Percentiles rank a stretch among this genome's conserved stretches.
phyloP scores from a whole-genome alignment of 2,888 invertebrate species.

The Onthophagus sagittarius region DNA sequence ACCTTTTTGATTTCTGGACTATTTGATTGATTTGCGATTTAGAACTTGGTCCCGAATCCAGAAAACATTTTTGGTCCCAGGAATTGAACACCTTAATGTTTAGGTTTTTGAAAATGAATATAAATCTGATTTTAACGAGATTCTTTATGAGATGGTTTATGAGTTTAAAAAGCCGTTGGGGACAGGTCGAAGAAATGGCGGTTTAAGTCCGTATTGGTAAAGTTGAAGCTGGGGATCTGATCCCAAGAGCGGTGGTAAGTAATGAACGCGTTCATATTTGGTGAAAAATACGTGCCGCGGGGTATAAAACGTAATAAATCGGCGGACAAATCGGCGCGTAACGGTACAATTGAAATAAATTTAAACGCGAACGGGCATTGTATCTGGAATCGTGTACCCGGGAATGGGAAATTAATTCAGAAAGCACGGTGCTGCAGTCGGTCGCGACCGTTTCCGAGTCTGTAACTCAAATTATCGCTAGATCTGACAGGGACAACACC shows the following conservation, averaged over 20 bases:
- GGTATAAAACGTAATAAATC: slow-evolving; percentile 12
- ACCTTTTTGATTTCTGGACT: too few species aligned
- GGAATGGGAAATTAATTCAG: slow-evolving; percentile 47
- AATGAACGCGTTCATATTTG: slow-evolving; percentile 10
- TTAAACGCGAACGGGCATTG: slow-evolving; percentile 26
- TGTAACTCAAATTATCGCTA: slow-evolving; percentile 47
- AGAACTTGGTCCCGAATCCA: too few species aligned
- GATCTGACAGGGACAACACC: slow-evolving; percentile 47
- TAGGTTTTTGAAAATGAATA: too few species aligned
- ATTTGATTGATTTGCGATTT: too few species aligned
- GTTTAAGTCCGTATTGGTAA: not conserved
- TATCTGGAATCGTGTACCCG: slow-evolving; percentile 33
- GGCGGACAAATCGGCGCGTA: slow-evolving; percentile 11
- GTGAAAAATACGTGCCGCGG: slow-evolving; percentile 6
- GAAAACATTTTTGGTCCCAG: too few species aligned
- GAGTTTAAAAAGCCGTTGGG: too few species aligned
- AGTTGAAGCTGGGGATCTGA: not conserved
- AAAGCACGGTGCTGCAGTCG: slow-evolving; percentile 32
- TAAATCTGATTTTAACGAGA: too few species aligned
- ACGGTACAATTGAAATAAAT: slow-evolving; percentile 20
- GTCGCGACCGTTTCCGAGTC: slow-evolving; percentile 45
- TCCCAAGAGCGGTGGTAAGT: slow-evolving; percentile 2
- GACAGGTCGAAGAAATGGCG: too few species aligned
- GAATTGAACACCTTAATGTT: too few species aligned
- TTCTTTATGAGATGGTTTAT: too few species aligned